phyloP scores from a whole-genome alignment of 2,113 vertebrate genomes.

The Calidris pugnax region DNA sequence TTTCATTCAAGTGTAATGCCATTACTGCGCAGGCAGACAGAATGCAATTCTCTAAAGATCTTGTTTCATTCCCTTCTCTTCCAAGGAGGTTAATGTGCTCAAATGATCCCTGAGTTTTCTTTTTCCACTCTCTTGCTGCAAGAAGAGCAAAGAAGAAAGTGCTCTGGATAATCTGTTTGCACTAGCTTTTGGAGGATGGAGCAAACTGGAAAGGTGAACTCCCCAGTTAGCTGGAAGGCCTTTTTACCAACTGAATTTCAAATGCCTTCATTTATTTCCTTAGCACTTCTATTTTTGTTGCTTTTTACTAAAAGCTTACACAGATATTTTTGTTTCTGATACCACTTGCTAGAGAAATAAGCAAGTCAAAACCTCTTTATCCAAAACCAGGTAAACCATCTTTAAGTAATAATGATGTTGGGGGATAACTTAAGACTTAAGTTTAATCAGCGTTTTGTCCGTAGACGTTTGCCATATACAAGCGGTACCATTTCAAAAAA shows the following conservation, averaged over 20 bases:
- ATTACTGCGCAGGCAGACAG: background rate
- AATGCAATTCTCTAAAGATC: conserved; percentile 41
- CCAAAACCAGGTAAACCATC: background rate
- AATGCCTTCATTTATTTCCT: background rate
- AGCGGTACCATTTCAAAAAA: background rate
- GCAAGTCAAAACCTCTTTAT: background rate
- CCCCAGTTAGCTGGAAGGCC: background rate
- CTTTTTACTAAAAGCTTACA: background rate
- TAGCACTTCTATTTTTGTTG: background rate
- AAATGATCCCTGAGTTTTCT: conserved; percentile 17
- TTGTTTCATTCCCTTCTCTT: conserved; percentile 33
- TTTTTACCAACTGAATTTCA: background rate
- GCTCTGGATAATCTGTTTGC: background rate
- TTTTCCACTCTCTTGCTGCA: background rate
- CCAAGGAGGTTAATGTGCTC: conserved; percentile 48
- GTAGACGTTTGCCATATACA: background rate
- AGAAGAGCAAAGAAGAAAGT: background rate
- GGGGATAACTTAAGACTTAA: background rate
- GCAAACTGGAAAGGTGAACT: background rate
- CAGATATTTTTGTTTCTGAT: background rate
- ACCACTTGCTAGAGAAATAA: background rate
- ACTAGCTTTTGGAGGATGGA: background rate
- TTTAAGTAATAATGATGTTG: background rate
- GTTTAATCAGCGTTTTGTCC: background rate
- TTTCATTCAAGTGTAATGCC: conserved; percentile 38